These are phyloP conservation scores for Trichonephila clavipes DNA, from an alignment of 1,140 invertebrate genomes.

Conservation along the genomic window DNA sequence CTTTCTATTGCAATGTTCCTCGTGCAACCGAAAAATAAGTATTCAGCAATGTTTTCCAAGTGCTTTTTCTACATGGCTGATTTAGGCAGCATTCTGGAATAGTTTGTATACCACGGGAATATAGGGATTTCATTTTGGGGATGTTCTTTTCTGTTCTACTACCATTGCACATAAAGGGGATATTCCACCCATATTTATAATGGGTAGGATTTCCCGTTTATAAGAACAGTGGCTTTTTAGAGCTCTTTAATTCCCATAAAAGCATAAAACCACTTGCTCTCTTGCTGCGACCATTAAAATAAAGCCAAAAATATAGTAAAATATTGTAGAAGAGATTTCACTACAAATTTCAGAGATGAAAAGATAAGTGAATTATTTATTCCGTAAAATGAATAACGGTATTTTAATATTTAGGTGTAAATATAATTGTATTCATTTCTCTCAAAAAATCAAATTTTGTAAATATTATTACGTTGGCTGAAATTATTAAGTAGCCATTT, in stretches of 20 bases:
- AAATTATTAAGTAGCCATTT: no score
- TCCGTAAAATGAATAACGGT: background rate
- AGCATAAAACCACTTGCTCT: background rate
- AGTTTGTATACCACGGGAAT: conserved; percentile 29
- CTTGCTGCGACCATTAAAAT: background rate
- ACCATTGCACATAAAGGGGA: background rate
- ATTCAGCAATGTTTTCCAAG: conserved; percentile 38
- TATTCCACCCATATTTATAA: background rate
- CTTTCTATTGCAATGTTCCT: conserved; percentile 40
- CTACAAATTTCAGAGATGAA: no score
- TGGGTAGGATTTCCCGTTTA: no score
- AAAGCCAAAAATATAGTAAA: no score
- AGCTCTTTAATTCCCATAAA: background rate
- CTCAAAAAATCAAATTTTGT: no score
- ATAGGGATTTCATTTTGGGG: conserved; percentile 50
- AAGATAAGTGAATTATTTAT: no score
- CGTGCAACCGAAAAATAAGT: conserved; percentile 57
- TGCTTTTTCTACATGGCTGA: conserved; percentile 53
- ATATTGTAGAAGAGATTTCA: no score
- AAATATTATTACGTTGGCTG: no score
- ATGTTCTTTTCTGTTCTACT: conserved; percentile 26
- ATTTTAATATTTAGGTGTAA: no score
- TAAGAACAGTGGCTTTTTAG: background rate
- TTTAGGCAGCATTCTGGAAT: conserved; percentile 39
- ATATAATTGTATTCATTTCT: no score